Base-by-base conservation (phyloP, 2,888 invertebrate species). In the Eupithecia subumbrata region DNA sequence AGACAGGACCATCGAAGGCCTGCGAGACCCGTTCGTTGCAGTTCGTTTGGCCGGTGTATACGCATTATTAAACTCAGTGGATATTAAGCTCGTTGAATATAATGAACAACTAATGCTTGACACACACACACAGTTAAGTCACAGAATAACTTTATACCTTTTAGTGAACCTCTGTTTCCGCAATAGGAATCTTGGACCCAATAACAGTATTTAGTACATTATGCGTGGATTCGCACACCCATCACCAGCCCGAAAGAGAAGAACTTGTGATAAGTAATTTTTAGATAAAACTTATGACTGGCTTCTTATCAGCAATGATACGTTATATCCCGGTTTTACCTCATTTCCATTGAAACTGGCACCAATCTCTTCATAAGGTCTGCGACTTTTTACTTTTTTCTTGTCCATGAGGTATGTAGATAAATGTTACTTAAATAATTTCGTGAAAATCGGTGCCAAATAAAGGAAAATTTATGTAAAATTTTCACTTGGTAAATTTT, bases 321-420 rank as follows among this genome's bases (percentile, higher is more conserved):
- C 52, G n/a, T 52, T 52, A 18, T 48, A 48, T 16, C 16, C 7
- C 48, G 18, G 9, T n/a, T 52, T 48, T 83, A 93, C 94, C 83
- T 96, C 96, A 84, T 96, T 96, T 63, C 96, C 96, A 71, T 96
- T 95, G 91, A 96, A 96, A 52, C 95, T 94, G 2, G 96, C 96
- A 0, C 96, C 96, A 64, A 97, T 96, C 89, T 97, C 96, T 88
- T 96, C 96, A 81, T 95, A 96, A 56, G 89, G 92, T 25, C 76
- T 88, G 91, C 71, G 85, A 86, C 63, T 82, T 25, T 77, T 81
- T 84, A 0, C 66, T 56, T 71, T 40, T 67, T 56, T 76, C 68
- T 14, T 72, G 73, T 40, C 56, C 64, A 63, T 78, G 71, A 73
- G 76, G 18, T 30, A 68, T 56, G 64, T 40, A 45, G n/a, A 48